Base-by-base conservation (phyloP, 2,888 invertebrate genomes). In the Ophonus ardosiacus region DNA sequence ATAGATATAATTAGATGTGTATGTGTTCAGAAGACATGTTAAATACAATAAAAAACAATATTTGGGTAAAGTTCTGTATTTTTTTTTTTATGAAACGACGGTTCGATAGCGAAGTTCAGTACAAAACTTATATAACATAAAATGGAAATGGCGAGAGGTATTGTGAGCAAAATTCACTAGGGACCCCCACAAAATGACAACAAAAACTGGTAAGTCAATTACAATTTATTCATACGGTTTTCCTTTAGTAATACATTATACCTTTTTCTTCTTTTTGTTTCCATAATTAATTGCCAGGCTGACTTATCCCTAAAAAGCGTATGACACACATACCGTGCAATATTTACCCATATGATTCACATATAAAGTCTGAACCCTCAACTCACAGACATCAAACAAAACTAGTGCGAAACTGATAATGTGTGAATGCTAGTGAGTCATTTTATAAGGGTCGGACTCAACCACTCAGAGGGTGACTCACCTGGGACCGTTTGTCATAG, bases 351-450 rank as follows among this genome's bases (percentile, higher is more conserved):
- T 59, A 7, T 59, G 59, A 59, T 17, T 59, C 59, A 59, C n/a
- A 59, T 15, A 15, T 18, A 59, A 59, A 59, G 17, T 8, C 18
- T 59, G 7, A 15, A 17, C 18, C 13, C 56, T 18, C 10, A 6
- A 18, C 59, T 59, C 59, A 59, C 18, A 18, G 59, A 59, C 18
- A 18, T 10, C 59, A 15, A 15, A 18, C 59, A 17, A 31, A 31
- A 59, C 59, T 18, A 59, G 59, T 59, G 59, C 59, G 59, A 59
- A 56, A 56, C 13, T 56, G 56, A 31, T 56, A 56, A 18, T 18
- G 18, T 17, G 18, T 59, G 59, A 59, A 59, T 59, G 59, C 15
- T 59, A 18, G 59, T 59, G 59, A 59, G 59, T 59, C 59, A 59
- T 15, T 15, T 56, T 13, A 15, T 59, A 18, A 15, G 59, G 18